Base-by-base conservation (phyloP, 2,113 vertebrate genomes). In the Bambusicola thoracicus region DNA sequence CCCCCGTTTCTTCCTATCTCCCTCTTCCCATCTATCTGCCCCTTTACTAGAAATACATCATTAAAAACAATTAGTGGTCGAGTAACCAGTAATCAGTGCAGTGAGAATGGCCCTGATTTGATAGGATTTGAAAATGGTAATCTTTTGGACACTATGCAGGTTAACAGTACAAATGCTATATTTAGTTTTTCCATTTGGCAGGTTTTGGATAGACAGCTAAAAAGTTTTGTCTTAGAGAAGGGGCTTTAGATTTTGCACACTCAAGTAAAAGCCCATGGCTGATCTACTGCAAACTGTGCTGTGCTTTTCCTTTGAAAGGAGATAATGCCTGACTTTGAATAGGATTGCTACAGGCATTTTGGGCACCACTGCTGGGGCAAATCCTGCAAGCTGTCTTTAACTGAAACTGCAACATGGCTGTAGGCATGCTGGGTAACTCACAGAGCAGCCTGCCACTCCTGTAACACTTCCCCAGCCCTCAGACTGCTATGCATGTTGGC, bases 161-260 rank as follows among this genome's bases (percentile, higher is more conserved):
- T n/a, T 78, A 87, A 53, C n/a, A 75, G 90, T n/a, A 49, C 36
- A 79, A 72, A 53, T 41, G 67, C 58, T 93, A 2, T 44, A 34
- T 44, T 90, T 90, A 75, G 46, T 81, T 72, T 88, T 63, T 72
- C 15, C 24, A 11, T 58, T 92, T 88, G 70, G 43, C 79, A 69
- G 53, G 43, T 76, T 94, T 87, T 91, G 77, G 69, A 81, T 30
- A 59, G 72, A 30, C 22, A 79, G 70, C n/a, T 94, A 55, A 91
- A 51, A 25, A 41, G 53, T 1, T 2, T 70, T 25, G 9, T 81
- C 40, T 81, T 86, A 46, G 34, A 91, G 78, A 58, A 95, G 46
- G 81, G 38, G 81, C 29, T 66, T 81, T 65, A 25, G 53, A 58
- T 34, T 62, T 55, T 73, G 67, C 58, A 82, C 12, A 46, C 20